These are phyloP conservation scores for Amphipoea lucens DNA, from an alignment of 2,888 invertebrate species.

Conservation along the genomic window DNA sequence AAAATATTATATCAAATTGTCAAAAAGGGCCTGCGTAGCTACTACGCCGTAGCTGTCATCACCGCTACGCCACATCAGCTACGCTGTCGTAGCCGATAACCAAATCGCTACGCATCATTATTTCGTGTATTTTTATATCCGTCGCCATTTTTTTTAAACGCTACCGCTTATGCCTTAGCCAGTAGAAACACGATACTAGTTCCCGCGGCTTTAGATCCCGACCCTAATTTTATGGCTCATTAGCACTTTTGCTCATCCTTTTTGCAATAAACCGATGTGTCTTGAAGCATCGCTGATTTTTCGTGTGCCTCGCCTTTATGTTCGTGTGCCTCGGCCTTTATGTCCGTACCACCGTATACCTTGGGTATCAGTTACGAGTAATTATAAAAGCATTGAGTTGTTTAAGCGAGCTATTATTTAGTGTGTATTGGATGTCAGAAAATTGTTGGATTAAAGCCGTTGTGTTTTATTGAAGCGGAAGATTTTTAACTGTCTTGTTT, in stretches of 20 bases:
- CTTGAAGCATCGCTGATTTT: slow-evolving; percentile 71
- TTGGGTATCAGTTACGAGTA: slow-evolving; percentile 64
- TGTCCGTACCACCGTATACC: slow-evolving; percentile 75
- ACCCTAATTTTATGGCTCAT: slow-evolving; percentile 89
- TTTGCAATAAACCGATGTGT: slow-evolving; percentile 82
- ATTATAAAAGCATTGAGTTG: slow-evolving; percentile 59
- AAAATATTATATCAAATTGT: background rate
- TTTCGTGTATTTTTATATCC: background rate
- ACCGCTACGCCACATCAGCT: slow-evolving; percentile 17
- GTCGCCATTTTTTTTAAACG: slow-evolving; percentile 15
- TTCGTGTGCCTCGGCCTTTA: slow-evolving; percentile 67
- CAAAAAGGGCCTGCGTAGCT: background rate
- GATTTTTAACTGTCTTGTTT: slow-evolving; percentile 27
- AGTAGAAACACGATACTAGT: slow-evolving; percentile 80
- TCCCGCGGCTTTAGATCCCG: slow-evolving; percentile 75
- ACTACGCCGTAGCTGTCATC: slow-evolving; percentile 21
- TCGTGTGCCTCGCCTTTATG: slow-evolving; percentile 67
- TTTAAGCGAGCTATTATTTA: slow-evolving; percentile 55
- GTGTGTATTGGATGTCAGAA: slow-evolving; percentile 62
- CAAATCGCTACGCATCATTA: slow-evolving; percentile 3
- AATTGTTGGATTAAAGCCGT: slow-evolving; percentile 54
- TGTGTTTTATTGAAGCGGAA: slow-evolving; percentile 49
- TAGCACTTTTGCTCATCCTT: slow-evolving; percentile 82
- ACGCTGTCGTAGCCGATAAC: slow-evolving; percentile 19
- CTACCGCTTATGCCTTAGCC: slow-evolving; percentile 57